Conservation (phyloP, 92 coral and sea anemone genomes). For the Umimayanthus chanpuru region DNA sequence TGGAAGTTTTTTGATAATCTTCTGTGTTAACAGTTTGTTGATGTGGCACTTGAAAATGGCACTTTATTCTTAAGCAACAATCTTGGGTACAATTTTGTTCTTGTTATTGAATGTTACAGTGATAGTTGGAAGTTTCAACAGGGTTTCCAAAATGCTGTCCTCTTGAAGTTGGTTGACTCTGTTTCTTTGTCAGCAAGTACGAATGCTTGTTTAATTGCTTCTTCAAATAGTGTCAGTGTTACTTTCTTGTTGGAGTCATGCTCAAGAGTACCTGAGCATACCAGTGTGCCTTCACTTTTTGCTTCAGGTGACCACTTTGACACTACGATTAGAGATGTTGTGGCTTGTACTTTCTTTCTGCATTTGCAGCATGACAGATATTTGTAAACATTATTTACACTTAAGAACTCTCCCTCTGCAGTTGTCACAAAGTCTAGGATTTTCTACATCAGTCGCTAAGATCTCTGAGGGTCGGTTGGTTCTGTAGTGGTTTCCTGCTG, state of each 20-base stretch:
- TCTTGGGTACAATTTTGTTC: conserved; percentile 13
- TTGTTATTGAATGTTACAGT: conserved; percentile 14
- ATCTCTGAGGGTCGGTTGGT: conserved; percentile 1
- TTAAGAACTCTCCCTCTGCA: background rate
- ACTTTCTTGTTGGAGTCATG: conserved; percentile 11
- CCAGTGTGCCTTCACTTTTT: conserved; percentile 32
- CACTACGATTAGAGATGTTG: too few species aligned
- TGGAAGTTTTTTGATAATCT: too few species aligned
- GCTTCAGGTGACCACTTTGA: conserved; percentile 24
- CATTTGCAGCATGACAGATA: conserved; percentile 21
- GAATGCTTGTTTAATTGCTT: conserved; percentile 23
- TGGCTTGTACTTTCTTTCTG: conserved; percentile 19
- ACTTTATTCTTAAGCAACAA: background rate
- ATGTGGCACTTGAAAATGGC: too few species aligned
- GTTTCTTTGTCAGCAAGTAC: conserved; percentile 16
- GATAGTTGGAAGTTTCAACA: conserved; percentile 26
- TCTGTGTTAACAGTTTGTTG: too few species aligned
- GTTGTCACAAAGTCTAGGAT: conserved; percentile 18
- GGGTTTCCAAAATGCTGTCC: background rate
- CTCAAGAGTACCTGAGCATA: conserved; percentile 30
- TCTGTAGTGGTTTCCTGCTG: background rate
- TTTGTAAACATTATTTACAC: background rate
- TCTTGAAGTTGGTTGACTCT: conserved; percentile 7
- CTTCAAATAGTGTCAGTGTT: conserved; percentile 39
- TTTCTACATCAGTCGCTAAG: background rate